Conservation (phyloP, 23 tunicate genomes). For the Diplosoma virens region DNA sequence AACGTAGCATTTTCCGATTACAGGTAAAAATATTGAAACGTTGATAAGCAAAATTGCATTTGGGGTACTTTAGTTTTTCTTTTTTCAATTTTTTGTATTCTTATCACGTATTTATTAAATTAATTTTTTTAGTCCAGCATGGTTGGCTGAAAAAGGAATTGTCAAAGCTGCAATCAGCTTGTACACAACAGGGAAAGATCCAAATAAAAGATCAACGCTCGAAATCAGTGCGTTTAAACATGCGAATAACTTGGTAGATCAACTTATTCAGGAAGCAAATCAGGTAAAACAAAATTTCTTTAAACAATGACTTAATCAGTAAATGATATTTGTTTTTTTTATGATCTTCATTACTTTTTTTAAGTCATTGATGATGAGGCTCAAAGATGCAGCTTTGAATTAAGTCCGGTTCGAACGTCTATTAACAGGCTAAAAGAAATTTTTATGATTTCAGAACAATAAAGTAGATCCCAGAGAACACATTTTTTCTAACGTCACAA, state of each 20-base stretch:
- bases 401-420: too few relatives aligned
- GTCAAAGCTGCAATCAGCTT: conserved; percentile 18
- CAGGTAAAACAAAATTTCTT: not conserved
- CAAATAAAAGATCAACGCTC: conserved; percentile 23
- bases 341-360: too few relatives aligned
- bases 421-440: too few relatives aligned
- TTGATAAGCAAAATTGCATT: too few relatives aligned
- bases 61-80: too few relatives aligned
- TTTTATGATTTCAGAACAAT: not conserved
- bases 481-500: conserved; percentile 6
- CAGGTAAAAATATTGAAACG: conserved; percentile 49
- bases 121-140: conserved; percentile 5
- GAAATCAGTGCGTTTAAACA: conserved; percentile 6
- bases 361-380: too few relatives aligned
- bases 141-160: conserved; percentile 11
- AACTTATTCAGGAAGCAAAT: conserved; percentile 4
- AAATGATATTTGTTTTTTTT: too few relatives aligned
- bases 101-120: too few relatives aligned
- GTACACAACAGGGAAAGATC: conserved; percentile 42
- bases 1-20: conserved; percentile 42
- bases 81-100: too few relatives aligned
- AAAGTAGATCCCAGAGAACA: conserved; percentile 8
- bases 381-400: too few relatives aligned
- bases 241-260: conserved; percentile 27
- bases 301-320: too few relatives aligned